Percentiles rank a stretch among this genome's conserved stretches.
phyloP scores from a whole-genome alignment of 2,113 vertebrate species.

The Corythaeola cristata region DNA sequence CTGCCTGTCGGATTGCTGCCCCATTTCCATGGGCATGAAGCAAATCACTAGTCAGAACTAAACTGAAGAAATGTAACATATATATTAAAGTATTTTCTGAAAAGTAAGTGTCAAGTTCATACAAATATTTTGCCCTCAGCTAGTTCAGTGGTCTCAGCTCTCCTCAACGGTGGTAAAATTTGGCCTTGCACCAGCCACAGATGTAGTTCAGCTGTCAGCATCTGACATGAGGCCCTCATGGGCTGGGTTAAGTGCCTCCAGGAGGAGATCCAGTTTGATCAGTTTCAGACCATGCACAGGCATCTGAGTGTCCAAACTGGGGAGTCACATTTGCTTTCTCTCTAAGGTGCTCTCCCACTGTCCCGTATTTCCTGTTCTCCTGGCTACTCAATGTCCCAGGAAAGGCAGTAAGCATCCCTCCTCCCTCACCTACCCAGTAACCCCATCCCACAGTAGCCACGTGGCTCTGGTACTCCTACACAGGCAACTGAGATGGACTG shows the following conservation, averaged over 20 bases:
- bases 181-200: neutral
- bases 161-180: neutral
- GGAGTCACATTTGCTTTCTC: fast-evolving
- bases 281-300: neutral
- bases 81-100: neutral
- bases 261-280: neutral
- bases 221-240: neutral
- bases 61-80: slow-evolving; percentile 14
- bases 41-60: slow-evolving; percentile 39
- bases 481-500: neutral
- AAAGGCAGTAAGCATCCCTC: neutral
- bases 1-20: neutral
- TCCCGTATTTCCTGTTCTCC: neutral
- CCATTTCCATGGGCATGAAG: neutral
- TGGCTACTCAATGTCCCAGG: neutral
- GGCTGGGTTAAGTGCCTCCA: neutral
- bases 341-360: neutral
- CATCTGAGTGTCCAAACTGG: neutral
- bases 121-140: neutral
- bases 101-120: neutral
- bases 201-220: neutral
- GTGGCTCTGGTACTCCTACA: neutral
- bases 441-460: neutral
- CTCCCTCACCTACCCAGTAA: neutral
- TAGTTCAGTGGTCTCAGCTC: neutral